These are phyloP conservation scores for Aphyosemion australe DNA, from an alignment of 2,113 vertebrate species.

Conservation along the genomic window DNA sequence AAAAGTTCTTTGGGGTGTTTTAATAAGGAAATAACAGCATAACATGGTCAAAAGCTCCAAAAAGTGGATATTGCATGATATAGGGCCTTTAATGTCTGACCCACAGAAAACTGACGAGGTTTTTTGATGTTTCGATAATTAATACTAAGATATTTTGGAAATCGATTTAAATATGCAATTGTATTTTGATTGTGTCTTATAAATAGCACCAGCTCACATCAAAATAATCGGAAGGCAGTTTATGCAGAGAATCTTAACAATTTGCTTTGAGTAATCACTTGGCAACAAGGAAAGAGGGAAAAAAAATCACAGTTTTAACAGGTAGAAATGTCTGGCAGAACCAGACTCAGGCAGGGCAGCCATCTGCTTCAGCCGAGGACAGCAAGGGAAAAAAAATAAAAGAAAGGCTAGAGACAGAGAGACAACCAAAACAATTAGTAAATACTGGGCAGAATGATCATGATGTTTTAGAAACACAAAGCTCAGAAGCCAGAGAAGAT, in stretches of 20 bases:
- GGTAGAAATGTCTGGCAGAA: slow-evolving; percentile 4
- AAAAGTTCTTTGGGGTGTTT: no score
- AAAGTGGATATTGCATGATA: no score
- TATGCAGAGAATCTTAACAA: neutral
- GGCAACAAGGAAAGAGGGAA: neutral
- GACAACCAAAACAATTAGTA: neutral
- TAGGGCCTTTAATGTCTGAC: no score
- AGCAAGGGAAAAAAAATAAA: no score
- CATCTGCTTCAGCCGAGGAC: slow-evolving; percentile 1
- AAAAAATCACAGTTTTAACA: neutral
- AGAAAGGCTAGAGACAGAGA: neutral
- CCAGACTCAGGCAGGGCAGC: slow-evolving; percentile 13
- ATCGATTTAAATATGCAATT: no score
- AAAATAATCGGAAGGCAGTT: neutral
- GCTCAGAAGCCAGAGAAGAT: neutral
- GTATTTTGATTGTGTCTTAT: no score
- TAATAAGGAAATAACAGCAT: no score
- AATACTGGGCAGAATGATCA: neutral
- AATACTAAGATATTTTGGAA: no score
- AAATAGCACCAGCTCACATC: neutral
- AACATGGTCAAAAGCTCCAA: no score
- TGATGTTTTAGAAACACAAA: neutral
- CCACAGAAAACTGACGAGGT: no score
- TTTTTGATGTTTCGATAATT: no score
- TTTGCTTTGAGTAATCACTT: neutral